Percentiles rank a stretch among this genome's conserved stretches.
Conservation (phyloP, 2,888 invertebrate genomes). For the Patella pellucida region DNA sequence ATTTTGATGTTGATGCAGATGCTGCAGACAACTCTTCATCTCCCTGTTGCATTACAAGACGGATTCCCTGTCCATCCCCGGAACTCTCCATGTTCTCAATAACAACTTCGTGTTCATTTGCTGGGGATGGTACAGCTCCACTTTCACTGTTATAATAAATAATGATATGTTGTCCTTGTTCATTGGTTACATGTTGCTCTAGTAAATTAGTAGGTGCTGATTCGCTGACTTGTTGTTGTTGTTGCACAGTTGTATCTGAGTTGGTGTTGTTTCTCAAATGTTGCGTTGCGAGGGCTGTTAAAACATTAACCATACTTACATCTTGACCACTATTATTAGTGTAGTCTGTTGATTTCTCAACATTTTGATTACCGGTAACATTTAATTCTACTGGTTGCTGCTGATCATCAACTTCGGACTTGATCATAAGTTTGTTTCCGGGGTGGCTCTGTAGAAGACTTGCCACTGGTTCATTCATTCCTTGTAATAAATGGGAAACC, state of each 20-base stretch:
- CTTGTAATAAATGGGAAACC: constrained; percentile 47
- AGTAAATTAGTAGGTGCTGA: constrained; percentile 1
- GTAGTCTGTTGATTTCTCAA: constrained; percentile 10
- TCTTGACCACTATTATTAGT: constrained; percentile 32
- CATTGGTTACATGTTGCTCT: constrained; percentile 10
- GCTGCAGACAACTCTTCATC: background rate
- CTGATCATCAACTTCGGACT: constrained; percentile 36
- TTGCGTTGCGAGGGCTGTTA: constrained; percentile 57
- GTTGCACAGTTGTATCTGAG: background rate
- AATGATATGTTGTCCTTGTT: constrained; percentile 36
- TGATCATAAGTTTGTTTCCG: constrained; percentile 8
- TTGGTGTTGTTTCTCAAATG: constrained; percentile 37
- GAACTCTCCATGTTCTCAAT: constrained; percentile 34
- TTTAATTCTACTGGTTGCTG: constrained; percentile 43
- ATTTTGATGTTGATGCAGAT: background rate
- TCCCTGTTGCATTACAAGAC: constrained; percentile 18
- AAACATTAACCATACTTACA: constrained; percentile 56
- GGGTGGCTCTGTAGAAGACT: constrained; percentile 19
- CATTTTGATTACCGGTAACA: constrained; percentile 21
- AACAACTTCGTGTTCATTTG: constrained; percentile 32
- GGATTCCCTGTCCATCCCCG: constrained; percentile 17
- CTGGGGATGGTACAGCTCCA: constrained; percentile 33
- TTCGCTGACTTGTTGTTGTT: background rate
- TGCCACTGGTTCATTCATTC: constrained; percentile 51
- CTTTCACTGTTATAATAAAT: constrained; percentile 36